Conservation (phyloP, 2,888 invertebrate genomes). For the Agrochola lota region DNA sequence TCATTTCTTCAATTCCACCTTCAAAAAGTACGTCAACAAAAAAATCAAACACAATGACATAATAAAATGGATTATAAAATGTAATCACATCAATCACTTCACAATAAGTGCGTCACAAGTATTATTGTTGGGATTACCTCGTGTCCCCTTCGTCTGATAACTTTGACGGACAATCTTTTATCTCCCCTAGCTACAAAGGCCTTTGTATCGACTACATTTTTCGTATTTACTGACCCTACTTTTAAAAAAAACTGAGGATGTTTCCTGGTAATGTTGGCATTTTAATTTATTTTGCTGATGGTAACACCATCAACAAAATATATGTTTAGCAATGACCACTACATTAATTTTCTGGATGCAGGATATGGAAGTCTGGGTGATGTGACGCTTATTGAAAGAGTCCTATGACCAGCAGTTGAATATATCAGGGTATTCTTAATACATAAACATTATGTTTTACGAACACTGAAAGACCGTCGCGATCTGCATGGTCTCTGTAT, state of each 20-base stretch:
- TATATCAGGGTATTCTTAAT: neutral
- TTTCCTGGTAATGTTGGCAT: slow-evolving; percentile 13
- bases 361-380: neutral
- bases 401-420: too few species aligned
- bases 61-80: slow-evolving; percentile 65
- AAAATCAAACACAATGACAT: slow-evolving; percentile 43
- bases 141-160: slow-evolving; percentile 64
- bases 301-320: neutral
- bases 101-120: slow-evolving; percentile 59
- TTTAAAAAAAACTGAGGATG: slow-evolving; percentile 41
- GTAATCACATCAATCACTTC: slow-evolving; percentile 71
- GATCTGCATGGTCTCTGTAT: too few species aligned
- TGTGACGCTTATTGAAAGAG: neutral
- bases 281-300: slow-evolving; percentile 25
- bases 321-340: neutral
- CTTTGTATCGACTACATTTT: slow-evolving; percentile 65
- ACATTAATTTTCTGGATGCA: neutral
- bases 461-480: neutral
- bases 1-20: slow-evolving; percentile 11
- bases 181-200: slow-evolving; percentile 63
- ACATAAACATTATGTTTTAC: neutral
- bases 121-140: slow-evolving; percentile 62
- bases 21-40: slow-evolving; percentile 37
- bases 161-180: slow-evolving; percentile 69
- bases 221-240: slow-evolving; percentile 65